Base-by-base conservation (phyloP, 2,888 invertebrate species). In the Antheraea yamamai region DNA sequence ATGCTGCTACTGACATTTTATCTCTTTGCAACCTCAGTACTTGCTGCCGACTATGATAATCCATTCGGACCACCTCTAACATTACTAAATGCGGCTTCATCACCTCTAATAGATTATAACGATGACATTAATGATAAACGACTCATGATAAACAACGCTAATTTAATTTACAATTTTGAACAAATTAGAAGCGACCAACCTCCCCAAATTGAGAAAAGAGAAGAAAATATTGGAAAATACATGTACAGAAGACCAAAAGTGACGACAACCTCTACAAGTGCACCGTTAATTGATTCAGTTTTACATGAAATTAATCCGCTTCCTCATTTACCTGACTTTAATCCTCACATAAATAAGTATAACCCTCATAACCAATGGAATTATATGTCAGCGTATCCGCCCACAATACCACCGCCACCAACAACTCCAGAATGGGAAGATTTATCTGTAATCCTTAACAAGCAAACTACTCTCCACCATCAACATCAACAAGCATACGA, bases 161-260 rank as follows among this genome's bases (percentile, higher is more conserved):
- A 8, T 78, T 89, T 8, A 76, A 83, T 55, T 89, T 79, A 78
- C 61, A 87, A 84, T 76, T 89, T 86, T 71, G 82, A 89, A 76
- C 88, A 89, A 76, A 78, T 78, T 39, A 83, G 85, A 76, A 80
- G 76, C 16, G 84, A 87, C 70, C 86, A 89, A 76, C 84, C 84
- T 7, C 80, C 87, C 2, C 61, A 61, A 23, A 76, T 88, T 8
- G 87, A 89, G 77, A 79, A 82, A 74, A 85, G 86, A 79, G 85
- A 88, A 68, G 89, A 89, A 78, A 83, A 85, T 75, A 77, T 88
- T 20, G 83, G 84, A 68, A 82, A 81, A 23, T 61, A 89, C 74
- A 81, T 87, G 80, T 77, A 83, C 77, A 81, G 78, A 74, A 80
- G 77, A 75, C 79, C 80, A 30, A 80, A 75, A 64, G 81, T 78